Conservation (phyloP, 2,888 invertebrate genomes). For the Scaptomyza parva region DNA sequence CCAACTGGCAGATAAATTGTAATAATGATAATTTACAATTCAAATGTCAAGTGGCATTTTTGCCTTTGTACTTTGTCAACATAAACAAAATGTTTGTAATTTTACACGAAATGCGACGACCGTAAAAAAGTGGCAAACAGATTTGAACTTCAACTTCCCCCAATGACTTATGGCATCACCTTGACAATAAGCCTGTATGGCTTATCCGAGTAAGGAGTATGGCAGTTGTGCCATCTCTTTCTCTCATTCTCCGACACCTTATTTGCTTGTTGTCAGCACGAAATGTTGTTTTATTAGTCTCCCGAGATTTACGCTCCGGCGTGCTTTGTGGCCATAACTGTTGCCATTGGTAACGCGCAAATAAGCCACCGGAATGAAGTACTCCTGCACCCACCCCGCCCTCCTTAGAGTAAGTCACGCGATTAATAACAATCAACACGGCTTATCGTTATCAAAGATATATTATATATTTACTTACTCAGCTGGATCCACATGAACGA, state of each 20-base stretch:
- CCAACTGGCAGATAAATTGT: conserved; percentile 32
- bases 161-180: conserved; percentile 77
- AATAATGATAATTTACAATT: conserved; percentile 45
- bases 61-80: conserved; percentile 13
- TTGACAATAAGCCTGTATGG: conserved; percentile 78
- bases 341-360: conserved; percentile 62
- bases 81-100: conserved; percentile 62
- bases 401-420: conserved; percentile 51
- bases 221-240: neutral
- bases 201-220: conserved; percentile 47
- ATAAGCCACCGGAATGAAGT: conserved; percentile 49
- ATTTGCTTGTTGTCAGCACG: conserved; percentile 74
- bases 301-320: conserved; percentile 67
- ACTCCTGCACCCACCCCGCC: conserved; percentile 1
- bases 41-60: conserved; percentile 18
- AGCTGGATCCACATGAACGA: conserved; percentile 87
- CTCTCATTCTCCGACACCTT: conserved; percentile 58
- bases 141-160: conserved; percentile 10
- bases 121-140: conserved; percentile 35
- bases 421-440: conserved; percentile 71
- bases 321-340: conserved; percentile 35
- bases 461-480: conserved; percentile 86
- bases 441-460: conserved; percentile 27
- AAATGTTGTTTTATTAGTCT: conserved; percentile 83
- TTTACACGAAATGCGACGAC: conserved; percentile 48